phyloP scores from a whole-genome alignment of 2,113 vertebrate genomes.

The Ophiodon elongatus region DNA sequence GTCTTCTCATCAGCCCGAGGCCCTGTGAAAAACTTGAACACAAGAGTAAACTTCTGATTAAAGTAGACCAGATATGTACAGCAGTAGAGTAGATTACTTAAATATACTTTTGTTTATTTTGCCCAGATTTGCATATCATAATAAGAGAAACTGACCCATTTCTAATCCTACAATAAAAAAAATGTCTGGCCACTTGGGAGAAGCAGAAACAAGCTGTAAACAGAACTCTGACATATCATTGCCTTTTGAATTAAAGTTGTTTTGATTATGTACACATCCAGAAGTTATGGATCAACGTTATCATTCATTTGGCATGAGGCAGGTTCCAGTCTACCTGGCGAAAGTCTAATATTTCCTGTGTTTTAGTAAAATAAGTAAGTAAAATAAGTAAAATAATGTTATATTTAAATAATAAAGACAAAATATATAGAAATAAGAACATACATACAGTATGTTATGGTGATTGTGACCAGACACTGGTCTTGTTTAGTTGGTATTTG shows the following conservation, averaged over 20 bases:
- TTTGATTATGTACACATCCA: background rate
- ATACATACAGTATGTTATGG: background rate
- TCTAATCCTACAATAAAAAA: background rate
- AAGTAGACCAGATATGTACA: background rate
- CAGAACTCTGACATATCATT: background rate
- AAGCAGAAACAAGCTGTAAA: background rate
- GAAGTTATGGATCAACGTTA: background rate
- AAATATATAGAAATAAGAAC: background rate
- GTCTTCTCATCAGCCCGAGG: slow-evolving; percentile 83
- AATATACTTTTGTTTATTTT: background rate
- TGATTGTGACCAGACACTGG: background rate
- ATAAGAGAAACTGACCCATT: background rate
- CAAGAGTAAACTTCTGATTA: background rate
- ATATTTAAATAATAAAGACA: background rate
- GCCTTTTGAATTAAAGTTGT: background rate
- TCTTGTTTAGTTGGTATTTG: background rate
- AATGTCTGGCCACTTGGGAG: background rate
- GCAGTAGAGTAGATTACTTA: background rate
- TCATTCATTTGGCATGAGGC: background rate
- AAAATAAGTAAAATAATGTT: background rate
- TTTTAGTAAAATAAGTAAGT: background rate
- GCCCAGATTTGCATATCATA: background rate
- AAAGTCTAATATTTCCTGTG: background rate
- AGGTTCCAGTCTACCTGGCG: background rate
- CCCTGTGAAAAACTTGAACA: slow-evolving; percentile 73